Conservation (phyloP, 64 coral and sea anemone species). For the Catalaphyllia jardinei region DNA sequence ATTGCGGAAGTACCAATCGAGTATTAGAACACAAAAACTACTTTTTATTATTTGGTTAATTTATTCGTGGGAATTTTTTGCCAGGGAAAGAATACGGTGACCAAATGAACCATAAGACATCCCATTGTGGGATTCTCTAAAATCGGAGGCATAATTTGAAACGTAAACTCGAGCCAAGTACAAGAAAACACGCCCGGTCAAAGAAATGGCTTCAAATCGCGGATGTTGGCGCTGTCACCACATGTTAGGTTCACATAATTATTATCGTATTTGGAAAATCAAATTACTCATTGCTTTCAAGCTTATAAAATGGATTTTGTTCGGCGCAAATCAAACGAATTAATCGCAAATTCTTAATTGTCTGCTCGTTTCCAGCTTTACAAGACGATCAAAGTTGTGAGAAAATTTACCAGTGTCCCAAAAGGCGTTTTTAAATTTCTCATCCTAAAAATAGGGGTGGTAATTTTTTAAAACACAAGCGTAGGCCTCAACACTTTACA, state of each 20-base stretch:
- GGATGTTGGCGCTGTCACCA: slow-evolving; percentile 2
- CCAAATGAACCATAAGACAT: slow-evolving; percentile 23
- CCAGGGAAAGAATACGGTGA: not conserved
- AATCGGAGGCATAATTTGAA: slow-evolving; percentile 35
- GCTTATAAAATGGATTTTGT: slow-evolving; percentile 40
- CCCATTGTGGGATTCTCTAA: slow-evolving; percentile 27
- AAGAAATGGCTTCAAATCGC: slow-evolving; percentile 4
- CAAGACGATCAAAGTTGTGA: not conserved
- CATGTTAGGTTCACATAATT: slow-evolving; percentile 49
- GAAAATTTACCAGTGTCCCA: not conserved
- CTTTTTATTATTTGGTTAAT: slow-evolving; percentile 16
- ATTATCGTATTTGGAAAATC: slow-evolving; percentile 38
- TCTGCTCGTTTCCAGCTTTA: not conserved
- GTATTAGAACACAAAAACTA: slow-evolving; percentile 17
- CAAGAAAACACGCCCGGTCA: not conserved
- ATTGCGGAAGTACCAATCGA: slow-evolving; percentile 28
- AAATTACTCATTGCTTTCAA: slow-evolving; percentile 11
- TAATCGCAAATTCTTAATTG: slow-evolving; percentile 44
- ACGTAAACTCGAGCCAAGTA: slow-evolving; percentile 29
- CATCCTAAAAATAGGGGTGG: not conserved
- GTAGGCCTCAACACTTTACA: not conserved
- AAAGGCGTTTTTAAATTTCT: not conserved
- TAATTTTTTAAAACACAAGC: not conserved
- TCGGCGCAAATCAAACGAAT: slow-evolving; percentile 21
- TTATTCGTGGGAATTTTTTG: slow-evolving; percentile 44